Evolutionary conservation across 2,888 invertebrate genomes (phyloP), one percentile per base, ranked within the genome.

Genomic region (Cephus rjabovi): DNA sequence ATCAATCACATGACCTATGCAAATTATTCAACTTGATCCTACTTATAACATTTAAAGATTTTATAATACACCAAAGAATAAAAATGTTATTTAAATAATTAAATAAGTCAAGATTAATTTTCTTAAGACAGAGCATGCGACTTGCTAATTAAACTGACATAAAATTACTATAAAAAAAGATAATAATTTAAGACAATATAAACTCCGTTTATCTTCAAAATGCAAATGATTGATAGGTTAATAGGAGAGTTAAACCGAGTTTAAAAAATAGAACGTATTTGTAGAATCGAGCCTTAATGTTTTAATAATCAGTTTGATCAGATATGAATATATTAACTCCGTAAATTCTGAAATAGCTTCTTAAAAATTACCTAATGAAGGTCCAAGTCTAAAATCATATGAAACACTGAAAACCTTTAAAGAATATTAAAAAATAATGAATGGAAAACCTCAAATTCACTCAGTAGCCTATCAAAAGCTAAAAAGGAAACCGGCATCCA

Each of bases 401-500:
- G 9, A 56, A 56, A 56, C 23, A 9, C 2, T 23, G 23, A 56
- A 56, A 23, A 3, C 2, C 56, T 4, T 9, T 56, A 23, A 56
- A 56, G 1, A 56, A 56, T 23, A 56, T 56, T 56, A 23, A 56
- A 23, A 56, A 56, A 23, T 23, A 56, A 23, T 56, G 2, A 23
- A 56, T 9, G 23, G 23, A 56, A 56, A 56, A 23, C 56, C 6
- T 56, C 23, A 56, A 56, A 56, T 56, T 56, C 56, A 56, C 23
- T 9, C 56, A 56, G 2, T 23, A 23, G 23, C 2, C 23, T 15
- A 23, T 56, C 56, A 23, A 56, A 56, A 23, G 2, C 15, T 56
- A 23, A 0, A 56, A 56, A 56, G 23, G 15, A 9, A 34, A 56
- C 56, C 73, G 69, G 83, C 82, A 80, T 85, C 86, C 89, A 90